These are phyloP conservation scores for Philopedon plagiatum DNA, from an alignment of 2,888 invertebrate genomes.

Conservation along the genomic window DNA sequence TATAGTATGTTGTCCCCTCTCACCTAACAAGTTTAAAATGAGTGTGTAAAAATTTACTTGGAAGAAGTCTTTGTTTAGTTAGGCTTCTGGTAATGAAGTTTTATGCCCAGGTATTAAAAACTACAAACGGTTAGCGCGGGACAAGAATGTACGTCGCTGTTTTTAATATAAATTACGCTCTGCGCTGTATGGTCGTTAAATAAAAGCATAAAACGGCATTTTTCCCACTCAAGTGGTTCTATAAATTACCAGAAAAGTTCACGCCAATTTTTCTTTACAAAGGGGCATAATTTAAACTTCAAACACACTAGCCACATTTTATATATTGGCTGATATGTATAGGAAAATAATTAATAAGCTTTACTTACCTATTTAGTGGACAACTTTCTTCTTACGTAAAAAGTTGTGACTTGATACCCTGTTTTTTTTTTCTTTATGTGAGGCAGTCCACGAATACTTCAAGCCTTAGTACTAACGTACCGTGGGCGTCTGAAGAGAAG, in stretches of 20 bases:
- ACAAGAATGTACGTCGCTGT: neutral
- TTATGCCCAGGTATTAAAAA: too few relatives aligned
- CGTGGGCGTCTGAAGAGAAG: too few relatives aligned
- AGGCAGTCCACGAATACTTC: too few relatives aligned
- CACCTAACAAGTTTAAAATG: too few relatives aligned
- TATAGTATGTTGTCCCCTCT: too few relatives aligned
- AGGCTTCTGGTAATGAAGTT: too few relatives aligned
- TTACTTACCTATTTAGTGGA: neutral
- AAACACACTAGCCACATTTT: neutral
- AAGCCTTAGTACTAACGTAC: too few relatives aligned
- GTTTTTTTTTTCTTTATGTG: too few relatives aligned
- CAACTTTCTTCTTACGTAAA: neutral
- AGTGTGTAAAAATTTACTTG: too few relatives aligned
- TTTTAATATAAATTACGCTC: neutral
- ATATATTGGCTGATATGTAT: neutral
- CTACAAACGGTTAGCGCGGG: too few relatives aligned
- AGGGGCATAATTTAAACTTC: constrained; percentile 2
- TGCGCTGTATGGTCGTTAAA: neutral
- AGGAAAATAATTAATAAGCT: neutral
- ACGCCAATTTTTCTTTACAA: neutral
- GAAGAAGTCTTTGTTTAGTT: too few relatives aligned
- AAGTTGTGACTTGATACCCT: too few relatives aligned
- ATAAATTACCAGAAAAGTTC: constrained; percentile 3
- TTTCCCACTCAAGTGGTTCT: neutral
- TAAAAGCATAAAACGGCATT: neutral